Evolutionary conservation across 1,140 invertebrate species (phyloP).

Genomic region (Drosophila tristis): DNA sequence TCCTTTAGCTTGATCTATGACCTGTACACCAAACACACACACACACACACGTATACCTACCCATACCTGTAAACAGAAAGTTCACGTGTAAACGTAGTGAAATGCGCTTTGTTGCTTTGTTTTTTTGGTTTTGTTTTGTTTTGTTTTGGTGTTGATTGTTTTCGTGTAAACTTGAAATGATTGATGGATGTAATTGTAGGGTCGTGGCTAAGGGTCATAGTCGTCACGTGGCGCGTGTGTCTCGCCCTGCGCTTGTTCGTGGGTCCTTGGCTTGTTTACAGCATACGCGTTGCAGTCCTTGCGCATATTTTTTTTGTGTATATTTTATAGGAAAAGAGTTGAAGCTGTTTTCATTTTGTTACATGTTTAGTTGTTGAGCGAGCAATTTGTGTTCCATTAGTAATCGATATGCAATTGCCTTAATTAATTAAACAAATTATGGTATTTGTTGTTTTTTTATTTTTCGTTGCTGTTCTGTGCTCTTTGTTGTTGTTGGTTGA

Average conservation of each 20-base stretch:
- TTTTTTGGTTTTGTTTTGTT: slow-evolving; percentile 11
- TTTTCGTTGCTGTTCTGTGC: slow-evolving; percentile 58
- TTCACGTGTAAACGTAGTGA: slow-evolving; percentile 42
- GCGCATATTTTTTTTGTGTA: slow-evolving; percentile 10
- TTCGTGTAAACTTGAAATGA: slow-evolving; percentile 50
- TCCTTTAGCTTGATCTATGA: slow-evolving; percentile 4
- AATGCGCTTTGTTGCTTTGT: slow-evolving; percentile 46
- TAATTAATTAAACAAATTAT: slow-evolving; percentile 44
- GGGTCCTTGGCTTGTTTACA: slow-evolving; percentile 45
- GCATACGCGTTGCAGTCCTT: background rate
- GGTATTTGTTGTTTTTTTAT: slow-evolving; percentile 30
- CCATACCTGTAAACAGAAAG: slow-evolving; percentile 13
- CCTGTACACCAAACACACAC: slow-evolving; percentile 4
- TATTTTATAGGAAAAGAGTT: slow-evolving; percentile 13
- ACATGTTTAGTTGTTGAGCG: background rate
- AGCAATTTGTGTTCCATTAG: slow-evolving; percentile 21
- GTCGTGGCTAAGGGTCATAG: slow-evolving; percentile 2
- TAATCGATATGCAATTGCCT: slow-evolving; percentile 63
- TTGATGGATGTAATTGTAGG: slow-evolving; percentile 21
- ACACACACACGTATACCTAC: background rate
- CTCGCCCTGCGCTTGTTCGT: slow-evolving; percentile 29
- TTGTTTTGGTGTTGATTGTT: slow-evolving; percentile 52
- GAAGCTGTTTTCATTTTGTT: slow-evolving; percentile 6
- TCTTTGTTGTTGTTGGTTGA: slow-evolving; percentile 61
- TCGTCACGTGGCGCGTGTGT: slow-evolving; percentile 17